These are phyloP conservation scores for Hypomecis punctinalis DNA, from an alignment of 2,888 invertebrate genomes.

Conservation along the genomic window DNA sequence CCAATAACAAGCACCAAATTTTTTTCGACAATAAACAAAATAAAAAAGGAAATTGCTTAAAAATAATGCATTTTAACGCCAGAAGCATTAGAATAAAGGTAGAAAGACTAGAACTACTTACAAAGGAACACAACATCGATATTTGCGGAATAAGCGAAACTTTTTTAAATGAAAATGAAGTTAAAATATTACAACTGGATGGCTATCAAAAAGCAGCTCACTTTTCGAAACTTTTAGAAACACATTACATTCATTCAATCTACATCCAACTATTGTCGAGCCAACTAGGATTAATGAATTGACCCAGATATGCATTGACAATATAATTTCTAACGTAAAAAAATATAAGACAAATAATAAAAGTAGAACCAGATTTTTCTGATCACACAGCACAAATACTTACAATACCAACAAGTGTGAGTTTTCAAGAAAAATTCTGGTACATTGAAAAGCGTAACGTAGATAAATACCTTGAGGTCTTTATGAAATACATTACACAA, in stretches of 20 bases:
- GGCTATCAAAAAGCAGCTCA: background rate
- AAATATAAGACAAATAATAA: background rate
- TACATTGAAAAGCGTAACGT: background rate
- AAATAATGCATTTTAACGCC: too few species aligned
- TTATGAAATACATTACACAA: background rate
- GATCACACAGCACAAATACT: conserved; percentile 2
- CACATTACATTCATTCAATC: background rate
- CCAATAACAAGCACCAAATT: too few species aligned
- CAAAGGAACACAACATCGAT: background rate
- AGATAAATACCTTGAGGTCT: background rate
- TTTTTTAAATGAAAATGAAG: background rate
- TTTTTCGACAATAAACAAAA: too few species aligned
- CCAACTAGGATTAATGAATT: background rate
- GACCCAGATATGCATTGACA: conserved; percentile 1
- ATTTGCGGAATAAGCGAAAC: background rate
- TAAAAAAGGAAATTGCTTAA: too few species aligned
- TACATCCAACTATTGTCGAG: background rate
- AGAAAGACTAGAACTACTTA: background rate
- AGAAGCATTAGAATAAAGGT: background rate
- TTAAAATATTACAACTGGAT: conserved; percentile 6
- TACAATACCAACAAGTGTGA: background rate
- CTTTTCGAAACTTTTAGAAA: background rate
- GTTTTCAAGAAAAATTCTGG: conserved; percentile 4
- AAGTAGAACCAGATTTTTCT: background rate
- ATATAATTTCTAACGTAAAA: background rate